Evolutionary conservation across 92 coral and sea anemone genomes (phyloP).

Genomic region (Porites cylindrica): DNA sequence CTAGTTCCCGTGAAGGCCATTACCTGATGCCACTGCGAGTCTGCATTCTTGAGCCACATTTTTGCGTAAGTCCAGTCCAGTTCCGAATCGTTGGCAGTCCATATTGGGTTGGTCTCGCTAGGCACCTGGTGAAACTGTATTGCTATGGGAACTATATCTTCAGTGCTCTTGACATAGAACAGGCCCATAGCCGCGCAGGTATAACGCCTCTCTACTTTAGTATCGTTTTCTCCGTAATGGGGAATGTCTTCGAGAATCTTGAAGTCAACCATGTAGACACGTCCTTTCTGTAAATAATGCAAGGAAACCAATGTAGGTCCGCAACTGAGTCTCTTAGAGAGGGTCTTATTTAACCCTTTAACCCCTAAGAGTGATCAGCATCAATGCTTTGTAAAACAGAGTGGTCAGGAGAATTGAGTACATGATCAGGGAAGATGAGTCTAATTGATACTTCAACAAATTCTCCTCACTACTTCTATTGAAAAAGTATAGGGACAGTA

Average conservation of each 20-base stretch:
- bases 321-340: too few species aligned
- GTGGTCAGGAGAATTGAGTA: too few species aligned
- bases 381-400: too few species aligned
- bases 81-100: conserved; percentile 88
- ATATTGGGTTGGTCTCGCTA: conserved; percentile 81
- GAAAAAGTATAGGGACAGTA: too few species aligned
- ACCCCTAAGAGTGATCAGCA: too few species aligned
- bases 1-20: not conserved
- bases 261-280: conserved; percentile 68
- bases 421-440: too few species aligned
- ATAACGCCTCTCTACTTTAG: conserved; percentile 60
- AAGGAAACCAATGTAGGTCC: not conserved
- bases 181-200: conserved; percentile 73
- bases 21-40: conserved; percentile 88
- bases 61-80: conserved; percentile 84
- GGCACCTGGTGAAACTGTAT: conserved; percentile 86
- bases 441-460: too few species aligned
- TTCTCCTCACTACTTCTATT: too few species aligned
- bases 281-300: conserved; percentile 63
- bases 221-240: conserved; percentile 64
- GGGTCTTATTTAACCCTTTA: too few species aligned
- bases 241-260: conserved; percentile 66
- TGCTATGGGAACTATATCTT: conserved; percentile 88
- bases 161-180: conserved; percentile 78
- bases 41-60: conserved; percentile 88